phyloP scores from a whole-genome alignment of 2,888 invertebrate species.

The Zonitis immaculata region DNA sequence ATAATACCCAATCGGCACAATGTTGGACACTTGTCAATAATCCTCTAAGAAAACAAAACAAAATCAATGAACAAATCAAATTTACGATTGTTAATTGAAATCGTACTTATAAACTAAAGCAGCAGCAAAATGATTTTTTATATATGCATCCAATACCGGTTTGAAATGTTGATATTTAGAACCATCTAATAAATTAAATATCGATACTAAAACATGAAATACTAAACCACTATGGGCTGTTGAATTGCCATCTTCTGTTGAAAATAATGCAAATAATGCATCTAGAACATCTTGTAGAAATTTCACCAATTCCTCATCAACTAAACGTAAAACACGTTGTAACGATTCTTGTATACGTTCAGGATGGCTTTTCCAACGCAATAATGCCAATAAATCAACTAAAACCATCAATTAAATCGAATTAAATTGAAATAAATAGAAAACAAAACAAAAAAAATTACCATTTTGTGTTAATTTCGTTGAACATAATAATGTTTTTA shows the following conservation, averaged over 20 bases:
- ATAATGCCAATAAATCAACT: slow-evolving; percentile 80
- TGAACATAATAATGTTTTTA: slow-evolving; percentile 83
- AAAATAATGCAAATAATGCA: slow-evolving; percentile 88
- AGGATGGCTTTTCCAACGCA: slow-evolving; percentile 89
- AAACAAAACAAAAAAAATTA: slow-evolving; percentile 38
- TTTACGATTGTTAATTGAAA: too few relatives aligned
- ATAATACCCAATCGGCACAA: slow-evolving; percentile 80
- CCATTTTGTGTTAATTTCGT: slow-evolving; percentile 96
- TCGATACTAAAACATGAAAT: slow-evolving; percentile 87
- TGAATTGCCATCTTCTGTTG: slow-evolving; percentile 86
- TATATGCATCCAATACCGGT: slow-evolving; percentile 91
- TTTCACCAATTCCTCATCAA: slow-evolving; percentile 88
- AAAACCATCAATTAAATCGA: slow-evolving; percentile 32
- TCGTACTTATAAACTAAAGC: slow-evolving; percentile 92
- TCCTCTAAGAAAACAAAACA: slow-evolving; percentile 54
- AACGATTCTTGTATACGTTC: slow-evolving; percentile 83
- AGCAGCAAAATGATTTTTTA: slow-evolving; percentile 90
- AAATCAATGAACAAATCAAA: too few relatives aligned
- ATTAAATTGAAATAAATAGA: background rate
- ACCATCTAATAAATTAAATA: slow-evolving; percentile 85
- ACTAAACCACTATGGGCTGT: slow-evolving; percentile 87
- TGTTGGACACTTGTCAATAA: slow-evolving; percentile 85
- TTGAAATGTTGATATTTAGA: slow-evolving; percentile 91
- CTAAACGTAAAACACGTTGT: slow-evolving; percentile 73
- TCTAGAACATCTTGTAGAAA: slow-evolving; percentile 93